phyloP scores from a whole-genome alignment of 2,797 vertebrate species.

The Dromococcyx pavoninus region DNA sequence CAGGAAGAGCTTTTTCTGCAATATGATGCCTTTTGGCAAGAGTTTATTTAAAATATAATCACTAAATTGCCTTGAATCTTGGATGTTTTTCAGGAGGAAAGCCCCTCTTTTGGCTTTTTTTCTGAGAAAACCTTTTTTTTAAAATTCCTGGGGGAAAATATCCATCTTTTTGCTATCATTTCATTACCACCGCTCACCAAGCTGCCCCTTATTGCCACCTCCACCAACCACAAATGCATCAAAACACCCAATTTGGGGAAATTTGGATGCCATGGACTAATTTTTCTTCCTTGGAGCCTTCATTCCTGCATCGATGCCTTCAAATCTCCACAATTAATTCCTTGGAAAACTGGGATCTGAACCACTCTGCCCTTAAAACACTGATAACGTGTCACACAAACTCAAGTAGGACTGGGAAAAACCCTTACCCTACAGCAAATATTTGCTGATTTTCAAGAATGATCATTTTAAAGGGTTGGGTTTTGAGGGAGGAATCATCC shows the following conservation, averaged over 20 bases:
- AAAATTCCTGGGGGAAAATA: neutral
- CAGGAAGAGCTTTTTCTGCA: neutral
- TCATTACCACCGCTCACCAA: rapidly evolving
- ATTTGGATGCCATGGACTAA: neutral
- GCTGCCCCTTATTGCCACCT: neutral
- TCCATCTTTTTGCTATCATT: rapidly evolving
- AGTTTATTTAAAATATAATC: no score
- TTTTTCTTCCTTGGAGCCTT: neutral
- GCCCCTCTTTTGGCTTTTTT: neutral
- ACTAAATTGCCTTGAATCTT: neutral
- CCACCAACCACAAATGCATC: rapidly evolving
- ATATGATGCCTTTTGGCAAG: neutral
- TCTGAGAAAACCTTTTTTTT: neutral
- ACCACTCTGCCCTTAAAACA: neutral
- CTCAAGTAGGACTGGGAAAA: neutral
- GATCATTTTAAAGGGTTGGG: neutral
- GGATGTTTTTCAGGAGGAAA: neutral
- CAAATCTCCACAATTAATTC: neutral
- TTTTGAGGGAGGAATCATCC: neutral
- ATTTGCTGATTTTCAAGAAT: neutral
- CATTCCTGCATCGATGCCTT: rapidly evolving
- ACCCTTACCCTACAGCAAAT: no score
- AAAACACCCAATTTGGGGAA: neutral
- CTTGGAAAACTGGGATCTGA: neutral
- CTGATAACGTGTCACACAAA: rapidly evolving